Conservation (phyloP, 23 tunicate species). For the Styela plicata region DNA sequence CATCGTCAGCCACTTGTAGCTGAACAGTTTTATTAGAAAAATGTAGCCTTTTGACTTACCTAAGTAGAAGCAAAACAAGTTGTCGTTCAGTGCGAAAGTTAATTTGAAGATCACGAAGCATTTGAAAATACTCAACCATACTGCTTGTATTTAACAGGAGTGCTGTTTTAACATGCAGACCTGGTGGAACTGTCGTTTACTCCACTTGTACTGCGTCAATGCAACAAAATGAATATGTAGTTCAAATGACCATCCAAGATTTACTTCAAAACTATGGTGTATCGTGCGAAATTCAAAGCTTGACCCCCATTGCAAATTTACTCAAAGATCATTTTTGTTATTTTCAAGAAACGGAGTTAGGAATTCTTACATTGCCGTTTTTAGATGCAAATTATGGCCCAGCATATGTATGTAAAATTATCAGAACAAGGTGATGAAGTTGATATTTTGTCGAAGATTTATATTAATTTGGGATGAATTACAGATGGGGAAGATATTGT, state of each 20-base stretch:
- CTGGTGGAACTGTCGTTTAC: constrained; percentile 72
- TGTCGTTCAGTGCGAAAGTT: too few species aligned
- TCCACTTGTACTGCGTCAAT: constrained; percentile 77
- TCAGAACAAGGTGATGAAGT: constrained; percentile 4
- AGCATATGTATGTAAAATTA: constrained; percentile 57
- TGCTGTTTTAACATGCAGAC: constrained; percentile 59
- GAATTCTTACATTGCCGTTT: constrained; percentile 40
- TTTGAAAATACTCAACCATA: background rate
- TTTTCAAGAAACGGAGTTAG: constrained; percentile 30
- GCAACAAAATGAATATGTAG: constrained; percentile 74
- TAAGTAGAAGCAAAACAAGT: too few species aligned
- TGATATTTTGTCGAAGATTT: too few species aligned
- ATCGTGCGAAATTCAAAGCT: constrained; percentile 55
- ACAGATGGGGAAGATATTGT: too few species aligned
- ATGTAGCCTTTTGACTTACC: too few species aligned
- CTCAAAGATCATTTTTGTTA: constrained; percentile 56
- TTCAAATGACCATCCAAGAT: constrained; percentile 48
- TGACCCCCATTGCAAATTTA: constrained; percentile 33
- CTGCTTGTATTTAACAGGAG: constrained; percentile 49
- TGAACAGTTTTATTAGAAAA: too few species aligned
- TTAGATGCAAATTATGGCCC: constrained; percentile 73
- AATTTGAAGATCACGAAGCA: too few species aligned
- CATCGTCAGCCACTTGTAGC: too few species aligned
- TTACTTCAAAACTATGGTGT: constrained; percentile 34
- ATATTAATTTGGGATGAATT: too few species aligned